A percentile compares a stretch with the other conserved stretches of the same genome.
phyloP scores from a whole-genome alignment of 2,113 vertebrate species.

The Lasiurus cinereus region DNA sequence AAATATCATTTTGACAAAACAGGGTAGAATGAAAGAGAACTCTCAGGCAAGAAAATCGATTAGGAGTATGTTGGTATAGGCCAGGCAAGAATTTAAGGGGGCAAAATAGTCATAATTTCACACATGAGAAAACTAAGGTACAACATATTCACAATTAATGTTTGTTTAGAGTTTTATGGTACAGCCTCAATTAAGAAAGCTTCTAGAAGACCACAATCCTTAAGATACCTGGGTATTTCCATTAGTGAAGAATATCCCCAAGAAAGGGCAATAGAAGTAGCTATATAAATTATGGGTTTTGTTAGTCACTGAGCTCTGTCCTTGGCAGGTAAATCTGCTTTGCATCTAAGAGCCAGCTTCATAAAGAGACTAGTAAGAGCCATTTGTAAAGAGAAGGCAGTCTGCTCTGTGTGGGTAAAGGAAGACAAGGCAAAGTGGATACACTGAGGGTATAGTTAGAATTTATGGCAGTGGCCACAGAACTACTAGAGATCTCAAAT shows the following conservation, averaged over 20 bases:
- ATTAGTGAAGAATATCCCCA: background rate
- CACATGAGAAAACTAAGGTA: background rate
- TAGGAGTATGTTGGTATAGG: background rate
- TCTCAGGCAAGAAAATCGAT: background rate
- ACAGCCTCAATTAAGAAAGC: background rate
- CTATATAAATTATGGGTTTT: background rate
- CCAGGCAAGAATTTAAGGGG: background rate
- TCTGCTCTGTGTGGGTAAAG: background rate
- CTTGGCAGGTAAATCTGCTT: background rate
- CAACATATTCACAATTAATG: background rate
- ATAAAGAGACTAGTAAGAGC: background rate
- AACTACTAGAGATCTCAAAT: background rate
- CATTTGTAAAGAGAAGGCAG: background rate
- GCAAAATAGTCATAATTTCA: background rate
- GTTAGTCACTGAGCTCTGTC: background rate
- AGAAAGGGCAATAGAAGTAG: background rate
- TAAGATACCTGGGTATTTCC: background rate
- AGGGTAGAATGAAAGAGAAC: background rate
- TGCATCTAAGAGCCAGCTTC: background rate
- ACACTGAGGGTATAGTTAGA: background rate
- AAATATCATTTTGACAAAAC: background rate
- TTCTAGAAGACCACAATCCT: background rate
- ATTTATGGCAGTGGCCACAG: background rate
- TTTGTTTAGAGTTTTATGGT: background rate
- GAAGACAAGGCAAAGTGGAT: background rate